Evolutionary conservation across 2,113 vertebrate genomes (phyloP).

Genomic region (Plestiodon gilberti): DNA sequence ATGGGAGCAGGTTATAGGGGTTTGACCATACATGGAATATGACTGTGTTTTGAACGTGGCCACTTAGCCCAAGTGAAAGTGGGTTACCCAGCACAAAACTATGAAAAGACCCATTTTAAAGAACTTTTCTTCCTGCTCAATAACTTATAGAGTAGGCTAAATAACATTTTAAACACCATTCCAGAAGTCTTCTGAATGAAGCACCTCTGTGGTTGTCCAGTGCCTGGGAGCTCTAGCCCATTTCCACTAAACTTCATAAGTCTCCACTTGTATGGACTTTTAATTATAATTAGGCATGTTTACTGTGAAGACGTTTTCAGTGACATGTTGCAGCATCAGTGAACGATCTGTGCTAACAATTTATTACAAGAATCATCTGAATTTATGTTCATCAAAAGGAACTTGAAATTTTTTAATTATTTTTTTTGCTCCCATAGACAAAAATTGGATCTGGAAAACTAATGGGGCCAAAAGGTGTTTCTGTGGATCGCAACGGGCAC

Average conservation of each 20-base stretch:
- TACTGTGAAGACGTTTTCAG: not conserved
- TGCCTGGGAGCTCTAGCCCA: not conserved
- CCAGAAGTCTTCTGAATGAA: not conserved
- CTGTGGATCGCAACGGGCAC: slow-evolving; percentile 95
- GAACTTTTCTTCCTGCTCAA: not conserved
- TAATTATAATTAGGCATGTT: not conserved
- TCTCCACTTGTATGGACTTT: not conserved
- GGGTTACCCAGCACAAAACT: not conserved
- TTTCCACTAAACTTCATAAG: not conserved
- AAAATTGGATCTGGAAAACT: slow-evolving; percentile 97
- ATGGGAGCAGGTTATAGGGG: not conserved
- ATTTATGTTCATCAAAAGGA: not conserved
- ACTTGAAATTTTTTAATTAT: slow-evolving; percentile 15
- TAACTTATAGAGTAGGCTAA: not conserved
- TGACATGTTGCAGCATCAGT: not conserved
- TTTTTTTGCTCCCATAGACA: slow-evolving; percentile 74
- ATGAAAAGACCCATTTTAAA: not conserved
- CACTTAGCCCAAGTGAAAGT: not conserved
- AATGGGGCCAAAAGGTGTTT: slow-evolving; percentile 97
- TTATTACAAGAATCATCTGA: slow-evolving; percentile 10
- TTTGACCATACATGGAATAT: not conserved
- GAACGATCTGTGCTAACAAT: not conserved
- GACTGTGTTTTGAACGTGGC: not conserved
- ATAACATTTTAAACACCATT: not conserved
- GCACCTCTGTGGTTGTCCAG: not conserved